Evolutionary conservation across 2,797 vertebrate genomes (phyloP).

Genomic region (Pipistrellus pipistrellus): DNA sequence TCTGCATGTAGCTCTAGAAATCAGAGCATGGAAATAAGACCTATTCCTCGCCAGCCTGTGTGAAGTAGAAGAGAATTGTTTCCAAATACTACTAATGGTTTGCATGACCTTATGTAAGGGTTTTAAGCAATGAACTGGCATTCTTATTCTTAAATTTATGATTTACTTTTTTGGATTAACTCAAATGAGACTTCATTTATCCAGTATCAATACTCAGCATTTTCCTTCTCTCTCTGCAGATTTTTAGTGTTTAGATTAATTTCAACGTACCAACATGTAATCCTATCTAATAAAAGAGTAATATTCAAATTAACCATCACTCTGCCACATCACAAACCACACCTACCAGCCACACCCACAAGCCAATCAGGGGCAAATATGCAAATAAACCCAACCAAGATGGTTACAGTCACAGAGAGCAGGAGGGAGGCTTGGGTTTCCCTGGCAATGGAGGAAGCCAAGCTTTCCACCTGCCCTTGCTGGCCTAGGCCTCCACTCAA

Average conservation of each 20-base stretch:
- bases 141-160: background rate
- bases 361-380: no score
- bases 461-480: no score
- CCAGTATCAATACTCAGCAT: background rate
- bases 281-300: no score
- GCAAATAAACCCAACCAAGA: no score
- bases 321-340: no score
- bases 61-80: background rate
- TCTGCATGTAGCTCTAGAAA: constrained; percentile 53
- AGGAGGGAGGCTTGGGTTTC: no score
- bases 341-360: no score
- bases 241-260: background rate
- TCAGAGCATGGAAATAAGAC: background rate
- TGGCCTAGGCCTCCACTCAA: no score
- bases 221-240: constrained; percentile 13
- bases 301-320: no score
- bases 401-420: no score
- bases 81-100: background rate
- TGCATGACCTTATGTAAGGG: background rate
- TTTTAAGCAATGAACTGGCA: background rate
- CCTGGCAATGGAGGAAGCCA: no score
- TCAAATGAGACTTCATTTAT: background rate
- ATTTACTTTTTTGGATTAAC: background rate
- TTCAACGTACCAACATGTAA: background rate
- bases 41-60: background rate